Base-by-base conservation (phyloP, 2,113 vertebrate genomes). In the Macquaria australasica region DNA sequence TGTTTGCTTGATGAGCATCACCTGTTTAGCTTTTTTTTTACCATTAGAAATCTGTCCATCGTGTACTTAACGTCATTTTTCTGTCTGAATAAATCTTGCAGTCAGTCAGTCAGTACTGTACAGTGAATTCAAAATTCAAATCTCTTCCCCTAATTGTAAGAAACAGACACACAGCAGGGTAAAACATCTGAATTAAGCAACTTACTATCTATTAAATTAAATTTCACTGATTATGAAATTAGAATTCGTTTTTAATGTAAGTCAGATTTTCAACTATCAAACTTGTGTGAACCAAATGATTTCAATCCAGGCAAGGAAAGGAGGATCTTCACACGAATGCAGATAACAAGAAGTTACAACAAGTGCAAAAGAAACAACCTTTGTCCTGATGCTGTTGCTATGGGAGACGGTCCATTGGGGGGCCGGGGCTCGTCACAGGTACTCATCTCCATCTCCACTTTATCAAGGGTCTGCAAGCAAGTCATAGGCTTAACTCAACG, bases 381-480 rank as follows among this genome's bases (percentile, higher is more conserved):
- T 89, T 99, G 98, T 88, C 98, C 98, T 0, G 98, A 98, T 70
- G 97, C 98, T 69, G 97, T 99, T 89, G 98, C 98, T 92, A 99
- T 98, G 67, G 98, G 98, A 73, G 98, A 99, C 0, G 98, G 98
- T 37, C 98, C 98, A 69, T 99, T 99, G 62, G 98, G 98, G 28
- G 96, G 94, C 71, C 98, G 97, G 51, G 98, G 98, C 82, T 99
- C 98, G 87, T 99, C 98, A 93, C 98, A 99, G 58, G 98, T 99
- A 85, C 97, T 99, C 98, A 99, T 99, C 94, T 99, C 98, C 98
- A 99, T 99, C 83, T 97, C 95, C 58, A 99, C 98, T 95, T 99
- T 99, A 95, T 99, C 98, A 88, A 99, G 93, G 41, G 96, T 97
- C 98, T 99, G 85, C 1, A 56, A 39, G 20, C 3, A 43, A 67